phyloP scores from a whole-genome alignment of 2,113 vertebrate species.

The Nothoprocta pentlandii region DNA sequence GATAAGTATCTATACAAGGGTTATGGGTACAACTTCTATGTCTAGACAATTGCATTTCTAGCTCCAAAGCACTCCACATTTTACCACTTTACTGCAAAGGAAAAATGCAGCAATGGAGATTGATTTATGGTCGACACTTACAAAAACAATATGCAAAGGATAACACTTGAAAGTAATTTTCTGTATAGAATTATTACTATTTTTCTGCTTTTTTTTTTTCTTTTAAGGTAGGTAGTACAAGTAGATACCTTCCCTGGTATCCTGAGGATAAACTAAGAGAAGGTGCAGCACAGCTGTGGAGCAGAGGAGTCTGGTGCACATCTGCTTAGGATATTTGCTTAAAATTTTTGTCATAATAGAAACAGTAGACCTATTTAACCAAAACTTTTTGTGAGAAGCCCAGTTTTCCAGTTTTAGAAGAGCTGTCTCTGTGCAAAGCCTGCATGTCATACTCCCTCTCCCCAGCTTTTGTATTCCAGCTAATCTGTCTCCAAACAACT shows the following conservation, averaged over 20 bases:
- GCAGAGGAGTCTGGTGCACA: neutral
- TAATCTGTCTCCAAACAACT: neutral
- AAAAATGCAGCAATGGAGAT: conserved; percentile 59
- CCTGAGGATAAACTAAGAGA: neutral
- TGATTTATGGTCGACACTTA: conserved; percentile 67
- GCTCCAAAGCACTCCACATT: conserved; percentile 65
- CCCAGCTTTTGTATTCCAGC: neutral
- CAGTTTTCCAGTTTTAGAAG: neutral
- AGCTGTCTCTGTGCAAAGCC: neutral
- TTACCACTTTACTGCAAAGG: conserved; percentile 60
- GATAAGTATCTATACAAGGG: conserved; percentile 58
- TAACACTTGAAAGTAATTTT: conserved; percentile 72
- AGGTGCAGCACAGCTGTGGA: neutral
- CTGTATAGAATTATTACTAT: conserved; percentile 73
- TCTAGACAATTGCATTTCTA: conserved; percentile 74
- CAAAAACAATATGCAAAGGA: conserved; percentile 65
- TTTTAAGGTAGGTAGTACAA: conserved; percentile 34
- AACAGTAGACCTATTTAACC: neutral
- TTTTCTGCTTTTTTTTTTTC: conserved; percentile 51
- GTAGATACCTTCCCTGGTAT: neutral
- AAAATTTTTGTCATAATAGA: neutral
- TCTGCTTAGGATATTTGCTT: neutral
- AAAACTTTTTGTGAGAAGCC: neutral
- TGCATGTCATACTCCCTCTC: neutral
- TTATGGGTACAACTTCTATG: conserved; percentile 73